These are phyloP conservation scores for Bombus ignitus DNA, from an alignment of 1,140 invertebrate genomes.

Conservation along the genomic window DNA sequence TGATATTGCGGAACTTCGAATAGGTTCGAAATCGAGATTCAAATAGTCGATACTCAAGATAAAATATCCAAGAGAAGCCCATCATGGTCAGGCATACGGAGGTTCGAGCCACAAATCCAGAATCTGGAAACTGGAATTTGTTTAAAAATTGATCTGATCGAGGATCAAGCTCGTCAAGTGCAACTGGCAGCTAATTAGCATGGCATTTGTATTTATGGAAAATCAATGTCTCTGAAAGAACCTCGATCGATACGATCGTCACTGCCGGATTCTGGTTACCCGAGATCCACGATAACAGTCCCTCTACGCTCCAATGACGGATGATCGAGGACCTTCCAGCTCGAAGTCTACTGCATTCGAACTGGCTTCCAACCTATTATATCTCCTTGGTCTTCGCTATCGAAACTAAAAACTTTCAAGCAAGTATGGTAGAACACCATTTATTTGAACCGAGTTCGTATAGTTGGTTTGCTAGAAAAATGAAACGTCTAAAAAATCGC, in stretches of 20 bases:
- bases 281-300: conserved; percentile 28
- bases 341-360: background rate
- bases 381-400: background rate
- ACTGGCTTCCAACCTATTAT: background rate
- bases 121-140: background rate
- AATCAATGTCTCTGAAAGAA: conserved; percentile 31
- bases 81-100: too few species aligned
- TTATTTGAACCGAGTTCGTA: too few species aligned
- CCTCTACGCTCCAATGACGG: background rate
- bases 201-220: conserved; percentile 42
- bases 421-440: background rate
- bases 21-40: too few species aligned
- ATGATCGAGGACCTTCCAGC: background rate
- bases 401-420: background rate
- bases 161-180: background rate
- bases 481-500: too few species aligned
- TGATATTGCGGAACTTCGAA: too few species aligned
- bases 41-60: too few species aligned
- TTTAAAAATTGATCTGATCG: background rate
- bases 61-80: too few species aligned
- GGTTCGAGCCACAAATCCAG: background rate
- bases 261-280: background rate
- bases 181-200: conserved; percentile 48
- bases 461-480: too few species aligned
- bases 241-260: conserved; percentile 1